These are phyloP conservation scores for Syngnathus rostellatus DNA, from an alignment of 2,797 vertebrate species.

Conservation along the genomic window DNA sequence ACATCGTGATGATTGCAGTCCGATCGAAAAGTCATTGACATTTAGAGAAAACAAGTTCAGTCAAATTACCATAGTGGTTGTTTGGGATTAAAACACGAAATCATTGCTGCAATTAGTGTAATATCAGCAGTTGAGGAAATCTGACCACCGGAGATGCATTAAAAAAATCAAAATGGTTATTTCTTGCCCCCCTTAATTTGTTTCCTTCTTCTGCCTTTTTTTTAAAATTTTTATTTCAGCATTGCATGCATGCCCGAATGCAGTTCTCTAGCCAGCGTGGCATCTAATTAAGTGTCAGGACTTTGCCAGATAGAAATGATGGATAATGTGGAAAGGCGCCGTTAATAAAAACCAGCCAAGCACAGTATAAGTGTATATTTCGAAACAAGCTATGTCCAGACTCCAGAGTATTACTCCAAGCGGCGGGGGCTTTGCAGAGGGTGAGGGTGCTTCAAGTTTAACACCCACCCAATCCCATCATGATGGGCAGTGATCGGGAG, in stretches of 20 bases:
- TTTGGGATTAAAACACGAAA: background rate
- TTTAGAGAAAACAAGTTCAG: background rate
- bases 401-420: conserved; percentile 46
- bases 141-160: background rate
- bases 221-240: conserved; percentile 17
- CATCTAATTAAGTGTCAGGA: conserved; percentile 85
- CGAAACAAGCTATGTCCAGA: conserved; percentile 38
- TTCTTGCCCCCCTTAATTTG: background rate
- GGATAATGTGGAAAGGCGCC: conserved; percentile 68
- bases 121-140: background rate
- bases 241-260: conserved; percentile 68
- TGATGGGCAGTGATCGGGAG: conserved; percentile 15
- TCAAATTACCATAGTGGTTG: background rate
- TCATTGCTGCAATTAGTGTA: background rate
- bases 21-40: background rate
- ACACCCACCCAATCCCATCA: conserved; percentile 4
- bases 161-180: background rate
- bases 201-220: background rate
- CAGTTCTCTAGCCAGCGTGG: conserved; percentile 65
- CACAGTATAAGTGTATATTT: conserved; percentile 48
- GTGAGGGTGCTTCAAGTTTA: conserved; percentile 40
- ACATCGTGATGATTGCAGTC: background rate
- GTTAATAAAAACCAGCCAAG: conserved; percentile 71
- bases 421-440: conserved; percentile 38
- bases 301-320: conserved; percentile 75